Evolutionary conservation across 2,888 invertebrate genomes (phyloP).

Genomic region (Xanthia togata): DNA sequence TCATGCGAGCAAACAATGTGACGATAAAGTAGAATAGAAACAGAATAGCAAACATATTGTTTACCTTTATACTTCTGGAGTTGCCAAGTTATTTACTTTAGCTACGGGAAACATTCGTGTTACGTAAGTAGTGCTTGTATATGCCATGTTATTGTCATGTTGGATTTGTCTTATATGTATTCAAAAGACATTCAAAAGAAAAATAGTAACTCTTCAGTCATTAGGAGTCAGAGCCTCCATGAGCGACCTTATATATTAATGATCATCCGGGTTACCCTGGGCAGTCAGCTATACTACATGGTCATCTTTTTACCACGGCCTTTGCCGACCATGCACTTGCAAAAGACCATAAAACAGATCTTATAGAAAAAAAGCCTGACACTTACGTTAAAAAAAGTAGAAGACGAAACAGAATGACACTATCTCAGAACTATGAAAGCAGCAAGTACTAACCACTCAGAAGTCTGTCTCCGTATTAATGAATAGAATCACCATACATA

Average conservation of each 20-base stretch:
- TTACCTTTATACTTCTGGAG: slow-evolving; percentile 54
- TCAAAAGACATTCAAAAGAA: slow-evolving; percentile 3
- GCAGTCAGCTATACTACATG: neutral
- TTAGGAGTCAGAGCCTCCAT: neutral
- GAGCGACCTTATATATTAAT: neutral
- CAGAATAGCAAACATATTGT: slow-evolving; percentile 59
- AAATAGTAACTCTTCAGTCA: neutral
- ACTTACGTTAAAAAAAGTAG: neutral
- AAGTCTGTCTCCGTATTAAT: slow-evolving; percentile 51
- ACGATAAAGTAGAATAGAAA: slow-evolving; percentile 56
- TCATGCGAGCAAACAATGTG: slow-evolving; percentile 42
- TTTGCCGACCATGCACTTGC: too few species aligned
- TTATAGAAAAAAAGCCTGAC: neutral
- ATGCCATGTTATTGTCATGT: slow-evolving; percentile 30
- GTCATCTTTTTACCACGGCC: too few species aligned
- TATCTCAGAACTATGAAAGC: slow-evolving; percentile 24
- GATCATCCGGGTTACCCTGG: neutral
- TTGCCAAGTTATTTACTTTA: slow-evolving; percentile 56
- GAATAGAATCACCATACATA: slow-evolving; percentile 62
- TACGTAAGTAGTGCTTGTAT: slow-evolving; percentile 39
- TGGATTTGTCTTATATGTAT: slow-evolving; percentile 6
- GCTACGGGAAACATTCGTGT: slow-evolving; percentile 32
- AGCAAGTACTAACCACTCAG: slow-evolving; percentile 33
- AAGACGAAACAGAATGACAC: slow-evolving; percentile 10
- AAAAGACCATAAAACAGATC: neutral